Evolutionary conservation across 1,140 invertebrate species (phyloP), one percentile per base, ranked within the genome.

Genomic region (Aphelinus atriplicis): DNA sequence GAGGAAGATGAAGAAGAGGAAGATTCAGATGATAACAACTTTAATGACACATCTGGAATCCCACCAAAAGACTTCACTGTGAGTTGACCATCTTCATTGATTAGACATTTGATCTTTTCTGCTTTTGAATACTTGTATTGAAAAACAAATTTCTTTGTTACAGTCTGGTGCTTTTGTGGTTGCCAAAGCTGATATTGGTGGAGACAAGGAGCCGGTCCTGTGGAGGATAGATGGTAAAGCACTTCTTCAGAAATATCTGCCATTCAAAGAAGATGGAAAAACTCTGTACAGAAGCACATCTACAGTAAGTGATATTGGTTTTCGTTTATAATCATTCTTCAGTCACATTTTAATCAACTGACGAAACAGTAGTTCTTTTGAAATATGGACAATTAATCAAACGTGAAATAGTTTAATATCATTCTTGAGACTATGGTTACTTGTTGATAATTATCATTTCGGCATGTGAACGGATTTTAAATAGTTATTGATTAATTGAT

Each of bases 151-250:
- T 50, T 75, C 7, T 77, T 78, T 78, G 2, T 90, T 90, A 60
- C 79, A 92, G 91, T 92, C 91, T 81, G 92, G 92, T 71, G 91
- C 91, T 81, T 93, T 92, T 85, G 91, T 93, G 43, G 88, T 93
- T 74, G 84, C 92, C 78, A 93, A 92, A 88, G 88, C 89, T 75
- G 92, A 93, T 82, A 88, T 92, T 42, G 88, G 89, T 77, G 88
- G 88, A 71, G 88, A 89, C 55, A 89, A 85, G 67, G 90, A 92
- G 83, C 88, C 92, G 69, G 91, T 91, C 78, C 88, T 94, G 75
- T 94, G 93, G 93, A 93, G 93, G 89, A 93, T 94, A 88, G 93
- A 94, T 89, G 93, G 93, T 55, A 94, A 94, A 88, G 92, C 92
- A 45, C 86, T 94, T 71, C 85, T 94, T 63, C 93, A 94, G 86